phyloP scores from a whole-genome alignment of 2,113 vertebrate genomes.

The Laticauda colubrina region DNA sequence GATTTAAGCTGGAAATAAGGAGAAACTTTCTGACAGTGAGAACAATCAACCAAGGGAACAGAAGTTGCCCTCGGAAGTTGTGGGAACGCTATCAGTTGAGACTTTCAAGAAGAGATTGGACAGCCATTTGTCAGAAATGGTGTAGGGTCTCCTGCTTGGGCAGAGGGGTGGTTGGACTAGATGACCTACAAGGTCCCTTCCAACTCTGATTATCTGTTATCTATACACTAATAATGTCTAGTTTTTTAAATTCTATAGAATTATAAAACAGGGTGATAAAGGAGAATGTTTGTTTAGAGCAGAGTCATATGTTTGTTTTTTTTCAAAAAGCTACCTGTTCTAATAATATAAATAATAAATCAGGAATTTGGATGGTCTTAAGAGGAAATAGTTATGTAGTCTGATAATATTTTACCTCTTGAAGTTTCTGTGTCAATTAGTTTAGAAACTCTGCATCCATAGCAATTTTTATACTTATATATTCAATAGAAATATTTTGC shows the following conservation, averaged over 20 bases:
- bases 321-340: background rate
- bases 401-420: background rate
- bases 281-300: background rate
- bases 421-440: background rate
- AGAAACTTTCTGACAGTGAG: too few relatives aligned
- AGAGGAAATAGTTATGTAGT: background rate
- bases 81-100: too few relatives aligned
- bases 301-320: background rate
- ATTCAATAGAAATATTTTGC: background rate
- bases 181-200: too few relatives aligned
- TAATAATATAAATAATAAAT: background rate
- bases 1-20: too few relatives aligned
- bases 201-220: too few relatives aligned
- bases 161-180: too few relatives aligned
- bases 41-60: too few relatives aligned
- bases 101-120: too few relatives aligned
- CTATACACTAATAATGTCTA: background rate
- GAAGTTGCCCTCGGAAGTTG: too few relatives aligned
- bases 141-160: too few relatives aligned
- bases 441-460: background rate
- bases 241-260: background rate
- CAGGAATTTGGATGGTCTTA: background rate
- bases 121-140: too few relatives aligned
- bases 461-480: background rate
- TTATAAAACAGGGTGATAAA: background rate